Conservation (phyloP, 2,797 vertebrate genomes). For the Varecia variegata region DNA sequence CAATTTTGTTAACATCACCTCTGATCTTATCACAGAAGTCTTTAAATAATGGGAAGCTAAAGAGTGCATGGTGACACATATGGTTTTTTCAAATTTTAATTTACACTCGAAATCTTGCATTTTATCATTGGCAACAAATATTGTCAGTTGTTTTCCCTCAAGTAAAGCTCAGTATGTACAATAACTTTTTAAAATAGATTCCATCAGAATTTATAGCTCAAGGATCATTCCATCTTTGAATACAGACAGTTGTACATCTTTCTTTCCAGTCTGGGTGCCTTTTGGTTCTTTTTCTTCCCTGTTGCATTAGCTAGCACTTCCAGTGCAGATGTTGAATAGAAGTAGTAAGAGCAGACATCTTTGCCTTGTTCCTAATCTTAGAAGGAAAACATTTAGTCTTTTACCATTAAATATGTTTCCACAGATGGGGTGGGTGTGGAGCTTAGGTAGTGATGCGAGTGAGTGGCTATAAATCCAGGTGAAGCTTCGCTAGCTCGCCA, state of each 20-base stretch:
- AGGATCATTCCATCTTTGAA: not conserved
- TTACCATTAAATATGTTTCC: not conserved
- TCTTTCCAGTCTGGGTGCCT: not conserved
- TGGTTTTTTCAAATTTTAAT: slow-evolving; percentile 12
- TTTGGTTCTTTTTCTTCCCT: not conserved
- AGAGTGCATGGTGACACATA: not conserved
- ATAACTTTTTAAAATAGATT: not conserved
- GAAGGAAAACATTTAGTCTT: not conserved
- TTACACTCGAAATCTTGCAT: not conserved
- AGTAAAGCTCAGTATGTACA: not conserved
- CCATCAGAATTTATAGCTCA: not conserved
- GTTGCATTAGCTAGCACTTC: not conserved
- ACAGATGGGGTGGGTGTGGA: too few relatives aligned
- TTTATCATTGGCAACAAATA: not conserved
- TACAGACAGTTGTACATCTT: not conserved
- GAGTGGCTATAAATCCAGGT: too few relatives aligned
- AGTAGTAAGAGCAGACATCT: not conserved
- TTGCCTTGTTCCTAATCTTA: not conserved
- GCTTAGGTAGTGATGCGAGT: too few relatives aligned
- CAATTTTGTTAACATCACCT: not conserved
- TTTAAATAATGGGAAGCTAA: not conserved
- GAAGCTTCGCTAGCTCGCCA: too few relatives aligned
- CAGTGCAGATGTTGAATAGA: not conserved
- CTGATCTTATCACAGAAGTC: not conserved
- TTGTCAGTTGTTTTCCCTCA: not conserved